Percentiles rank a stretch among this genome's conserved stretches.
Evolutionary conservation across 2,888 invertebrate species (phyloP).

Genomic region (Ditula angustiorana): DNA sequence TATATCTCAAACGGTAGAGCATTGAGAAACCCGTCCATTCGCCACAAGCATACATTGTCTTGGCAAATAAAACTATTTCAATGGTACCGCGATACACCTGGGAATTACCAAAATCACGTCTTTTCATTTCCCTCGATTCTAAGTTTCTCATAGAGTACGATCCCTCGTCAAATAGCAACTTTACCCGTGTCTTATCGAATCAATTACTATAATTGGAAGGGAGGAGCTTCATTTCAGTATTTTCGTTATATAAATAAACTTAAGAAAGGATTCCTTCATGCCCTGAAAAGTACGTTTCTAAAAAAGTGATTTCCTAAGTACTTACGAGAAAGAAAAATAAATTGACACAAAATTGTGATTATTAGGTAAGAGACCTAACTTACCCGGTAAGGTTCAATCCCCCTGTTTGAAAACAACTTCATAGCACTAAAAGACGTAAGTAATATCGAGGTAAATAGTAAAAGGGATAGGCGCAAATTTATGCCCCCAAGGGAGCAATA

Average conservation of each 20-base stretch:
- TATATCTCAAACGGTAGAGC: not conserved
- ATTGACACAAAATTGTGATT: too few relatives aligned
- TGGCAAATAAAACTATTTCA: slow-evolving; percentile 22
- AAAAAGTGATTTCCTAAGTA: not conserved
- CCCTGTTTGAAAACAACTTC: not conserved
- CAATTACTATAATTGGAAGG: slow-evolving; percentile 77
- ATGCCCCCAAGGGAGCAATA: slow-evolving; percentile 63
- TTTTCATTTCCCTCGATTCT: slow-evolving; percentile 61
- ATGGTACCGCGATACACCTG: slow-evolving; percentile 13
- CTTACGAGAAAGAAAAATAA: not conserved
- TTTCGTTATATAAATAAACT: slow-evolving; percentile 20
- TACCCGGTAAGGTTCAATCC: not conserved
- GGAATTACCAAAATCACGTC: slow-evolving; percentile 30
- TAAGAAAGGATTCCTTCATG: not conserved
- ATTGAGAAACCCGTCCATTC: not conserved
- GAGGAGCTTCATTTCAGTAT: slow-evolving; percentile 58
- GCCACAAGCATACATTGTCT: slow-evolving; percentile 2
- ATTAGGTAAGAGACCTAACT: too few relatives aligned
- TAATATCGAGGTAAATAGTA: slow-evolving; percentile 25
- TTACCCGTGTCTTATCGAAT: slow-evolving; percentile 78
- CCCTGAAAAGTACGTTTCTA: not conserved
- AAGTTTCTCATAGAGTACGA: slow-evolving; percentile 69
- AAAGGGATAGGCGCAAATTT: slow-evolving; percentile 52
- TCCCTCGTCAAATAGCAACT: slow-evolving; percentile 82
- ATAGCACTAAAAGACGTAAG: slow-evolving; percentile 1